Conservation (phyloP, 2,888 invertebrate species). For the Ecdyonurus torrentis region DNA sequence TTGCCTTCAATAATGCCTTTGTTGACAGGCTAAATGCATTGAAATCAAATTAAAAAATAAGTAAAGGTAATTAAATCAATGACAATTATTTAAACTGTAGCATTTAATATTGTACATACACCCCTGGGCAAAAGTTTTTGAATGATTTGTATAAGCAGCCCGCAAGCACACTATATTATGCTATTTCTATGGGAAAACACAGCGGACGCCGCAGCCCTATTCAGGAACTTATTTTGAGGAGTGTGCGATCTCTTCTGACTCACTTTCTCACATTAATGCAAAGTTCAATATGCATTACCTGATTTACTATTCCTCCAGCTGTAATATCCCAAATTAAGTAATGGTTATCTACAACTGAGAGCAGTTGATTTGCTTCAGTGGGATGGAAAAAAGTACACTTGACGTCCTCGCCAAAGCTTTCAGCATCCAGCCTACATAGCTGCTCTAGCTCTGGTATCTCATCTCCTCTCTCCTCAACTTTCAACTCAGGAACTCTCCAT, state of each 20-base stretch:
- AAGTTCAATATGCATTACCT: too few species aligned
- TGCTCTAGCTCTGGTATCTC: constrained; percentile 23
- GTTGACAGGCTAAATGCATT: constrained; percentile 18
- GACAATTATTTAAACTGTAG: not conserved
- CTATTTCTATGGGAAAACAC: too few species aligned
- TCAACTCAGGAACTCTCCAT: constrained; percentile 19
- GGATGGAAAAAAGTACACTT: constrained; percentile 81
- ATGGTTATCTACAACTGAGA: constrained; percentile 61
- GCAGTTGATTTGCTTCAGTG: constrained; percentile 47
- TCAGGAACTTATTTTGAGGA: too few species aligned
- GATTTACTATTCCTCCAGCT: constrained; percentile 23
- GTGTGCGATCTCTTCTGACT: too few species aligned
- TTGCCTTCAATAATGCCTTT: constrained; percentile 31
- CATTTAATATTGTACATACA: too few species aligned
- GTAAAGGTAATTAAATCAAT: constrained; percentile 8
- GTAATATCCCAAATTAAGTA: constrained; percentile 59
- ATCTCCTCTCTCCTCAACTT: constrained; percentile 10
- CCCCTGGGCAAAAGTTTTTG: too few species aligned
- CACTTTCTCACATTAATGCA: too few species aligned
- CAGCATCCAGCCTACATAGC: constrained; percentile 28
- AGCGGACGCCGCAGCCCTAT: too few species aligned
- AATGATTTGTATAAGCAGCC: too few species aligned
- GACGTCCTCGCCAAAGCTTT: constrained; percentile 46
- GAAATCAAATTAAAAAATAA: constrained; percentile 9
- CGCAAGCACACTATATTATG: too few species aligned